Conservation (phyloP, 1,140 invertebrate genomes). For the Sweltsa coloradensis region DNA sequence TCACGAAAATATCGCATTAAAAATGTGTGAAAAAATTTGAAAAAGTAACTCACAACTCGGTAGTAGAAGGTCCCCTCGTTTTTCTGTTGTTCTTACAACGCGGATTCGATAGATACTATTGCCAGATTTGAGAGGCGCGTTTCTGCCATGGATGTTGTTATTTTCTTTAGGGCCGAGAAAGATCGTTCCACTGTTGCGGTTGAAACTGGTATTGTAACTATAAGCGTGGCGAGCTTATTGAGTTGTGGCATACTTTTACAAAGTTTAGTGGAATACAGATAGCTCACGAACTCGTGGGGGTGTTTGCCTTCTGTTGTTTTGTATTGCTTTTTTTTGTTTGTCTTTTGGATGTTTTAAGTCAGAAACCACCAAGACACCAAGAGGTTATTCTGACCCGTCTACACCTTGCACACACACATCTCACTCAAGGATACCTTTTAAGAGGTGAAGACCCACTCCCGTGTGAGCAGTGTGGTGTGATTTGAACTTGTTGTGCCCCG, state of each 20-base stretch:
- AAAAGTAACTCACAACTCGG: background rate
- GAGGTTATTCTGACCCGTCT: too few relatives aligned
- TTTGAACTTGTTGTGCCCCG: too few relatives aligned
- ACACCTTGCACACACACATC: too few relatives aligned
- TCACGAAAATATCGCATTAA: too few relatives aligned
- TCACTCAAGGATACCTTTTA: too few relatives aligned
- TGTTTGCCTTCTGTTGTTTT: too few relatives aligned
- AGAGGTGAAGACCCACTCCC: too few relatives aligned
- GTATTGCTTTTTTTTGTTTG: too few relatives aligned
- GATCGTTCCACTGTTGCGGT: background rate
- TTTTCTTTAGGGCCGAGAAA: background rate
- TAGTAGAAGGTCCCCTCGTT: background rate
- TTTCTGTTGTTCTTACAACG: background rate
- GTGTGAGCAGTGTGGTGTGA: too few relatives aligned
- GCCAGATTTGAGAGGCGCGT: background rate
- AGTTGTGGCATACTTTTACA: background rate
- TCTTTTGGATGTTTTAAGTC: too few relatives aligned
- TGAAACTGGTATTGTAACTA: background rate
- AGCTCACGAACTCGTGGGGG: background rate
- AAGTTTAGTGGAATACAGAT: background rate
- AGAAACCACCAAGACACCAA: too few relatives aligned
- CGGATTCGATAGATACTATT: conserved; percentile 2
- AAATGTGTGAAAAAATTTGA: too few relatives aligned
- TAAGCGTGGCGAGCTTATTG: background rate
- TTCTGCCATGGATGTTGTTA: background rate